A percentile compares a stretch with the other conserved stretches of the same genome.
These are phyloP conservation scores for Meteorus cinctellus DNA, from an alignment of 2,888 invertebrate genomes.

Conservation along the genomic window DNA sequence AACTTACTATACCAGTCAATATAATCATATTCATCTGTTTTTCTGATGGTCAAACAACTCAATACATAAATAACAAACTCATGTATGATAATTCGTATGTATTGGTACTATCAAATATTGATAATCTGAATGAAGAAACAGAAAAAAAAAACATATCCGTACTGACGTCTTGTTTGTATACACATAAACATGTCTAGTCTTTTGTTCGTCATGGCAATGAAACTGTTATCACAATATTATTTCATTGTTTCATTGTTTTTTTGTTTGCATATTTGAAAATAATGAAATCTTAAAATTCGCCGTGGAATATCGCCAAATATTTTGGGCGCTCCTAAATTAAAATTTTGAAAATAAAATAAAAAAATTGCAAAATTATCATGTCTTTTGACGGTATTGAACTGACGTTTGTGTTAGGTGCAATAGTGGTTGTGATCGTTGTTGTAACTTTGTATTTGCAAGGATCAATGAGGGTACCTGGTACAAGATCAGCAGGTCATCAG, in stretches of 20 bases:
- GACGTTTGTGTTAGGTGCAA: background rate
- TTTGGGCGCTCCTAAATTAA: background rate
- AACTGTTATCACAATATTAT: background rate
- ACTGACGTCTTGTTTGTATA: no score
- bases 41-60: no score
- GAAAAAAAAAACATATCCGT: no score
- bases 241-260: background rate
- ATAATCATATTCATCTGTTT: no score
- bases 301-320: background rate
- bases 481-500: background rate
- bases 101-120: no score
- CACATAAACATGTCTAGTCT: background rate
- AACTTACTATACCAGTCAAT: no score
- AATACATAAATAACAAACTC: no score
- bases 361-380: background rate
- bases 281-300: background rate
- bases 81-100: no score
- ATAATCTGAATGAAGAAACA: no score
- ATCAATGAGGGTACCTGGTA: background rate
- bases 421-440: background rate
- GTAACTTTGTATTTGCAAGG: background rate
- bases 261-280: background rate
- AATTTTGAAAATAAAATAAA: background rate
- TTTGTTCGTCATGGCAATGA: background rate
- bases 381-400: background rate